Base-by-base conservation (phyloP, 1,140 invertebrate species). In the Helicoverpa zea region DNA sequence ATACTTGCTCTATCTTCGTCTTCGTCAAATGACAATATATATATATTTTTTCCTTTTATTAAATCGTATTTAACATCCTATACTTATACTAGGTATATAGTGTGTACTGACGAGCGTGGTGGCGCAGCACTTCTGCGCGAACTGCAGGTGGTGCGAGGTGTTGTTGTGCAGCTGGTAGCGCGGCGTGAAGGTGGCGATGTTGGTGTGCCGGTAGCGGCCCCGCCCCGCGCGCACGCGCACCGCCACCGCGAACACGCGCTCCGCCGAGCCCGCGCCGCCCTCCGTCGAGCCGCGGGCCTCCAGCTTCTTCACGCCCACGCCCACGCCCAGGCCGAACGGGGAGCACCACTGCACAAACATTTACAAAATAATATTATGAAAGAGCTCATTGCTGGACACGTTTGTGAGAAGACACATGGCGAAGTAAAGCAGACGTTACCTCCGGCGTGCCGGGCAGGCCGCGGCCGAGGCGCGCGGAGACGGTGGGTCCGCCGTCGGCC, bases 161-260 rank as follows among this genome's bases (percentile, higher is more conserved):
- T 97, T 97, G 94, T 99, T 99, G 90, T 99, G 98, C 58, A 99
- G 95, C 91, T 99, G 98, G 95, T 98, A 99, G 84, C 98, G 96
- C 47, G 99, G 98, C 4, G 98, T 98, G 81, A 99, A 96, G 11
- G 98, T 99, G 13, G 99, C 97, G 85, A 99, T 98, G 88, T 97
- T 98, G 2, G 99, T 99, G 86, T 97, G 97, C 54, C 97, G 95
- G 94, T 99, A 99, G 84, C 97, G 96, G 52, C 98, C 99, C 84
- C 97, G 96, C 1, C 98, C 99, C 52, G 97, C 96, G 72, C 98
- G 95, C n/a, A 98, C 97, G 82, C 98, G 97, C 64, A 99, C 98
- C 56, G 99, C 99, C 89, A 98, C 97, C 35, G 97, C 95, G 91
- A 97, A 98, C 35, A 98, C 77, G 96, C 97, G 94, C 85, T 90